phyloP scores from a whole-genome alignment of 2,888 invertebrate genomes.

The Euproctis similis region DNA sequence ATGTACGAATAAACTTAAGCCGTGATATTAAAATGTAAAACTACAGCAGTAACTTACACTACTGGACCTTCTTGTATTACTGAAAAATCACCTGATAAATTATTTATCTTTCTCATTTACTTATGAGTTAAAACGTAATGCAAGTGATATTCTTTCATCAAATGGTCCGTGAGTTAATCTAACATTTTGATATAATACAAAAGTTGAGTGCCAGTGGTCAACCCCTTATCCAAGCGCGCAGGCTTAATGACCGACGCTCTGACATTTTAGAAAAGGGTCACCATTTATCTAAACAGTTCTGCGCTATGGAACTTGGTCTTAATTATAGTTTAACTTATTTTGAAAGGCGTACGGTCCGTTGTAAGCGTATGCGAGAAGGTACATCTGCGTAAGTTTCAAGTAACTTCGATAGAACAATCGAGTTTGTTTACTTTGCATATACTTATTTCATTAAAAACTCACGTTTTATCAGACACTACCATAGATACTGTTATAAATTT shows the following conservation, averaged over 20 bases:
- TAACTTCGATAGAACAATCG: too few species aligned
- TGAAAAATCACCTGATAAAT: conserved; percentile 2
- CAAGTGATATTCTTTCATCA: conserved; percentile 18
- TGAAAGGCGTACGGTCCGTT: too few species aligned
- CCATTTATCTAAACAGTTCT: conserved; percentile 63
- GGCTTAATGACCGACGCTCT: conserved; percentile 54
- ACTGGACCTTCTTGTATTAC: conserved; percentile 4
- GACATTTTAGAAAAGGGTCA: conserved; percentile 71
- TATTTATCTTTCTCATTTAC: conserved; percentile 4
- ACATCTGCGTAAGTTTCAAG: too few species aligned
- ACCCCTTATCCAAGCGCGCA: conserved; percentile 54
- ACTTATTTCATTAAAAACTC: too few species aligned
- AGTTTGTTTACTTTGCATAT: too few species aligned
- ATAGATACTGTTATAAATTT: too few species aligned
- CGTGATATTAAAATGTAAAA: too few species aligned
- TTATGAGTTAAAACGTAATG: conserved; percentile 18
- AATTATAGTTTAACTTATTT: conserved; percentile 72
- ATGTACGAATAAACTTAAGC: too few species aligned
- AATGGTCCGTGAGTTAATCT: conserved; percentile 30
- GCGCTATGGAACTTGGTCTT: conserved; percentile 32
- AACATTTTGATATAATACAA: conserved; percentile 45
- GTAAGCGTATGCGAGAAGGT: too few species aligned
- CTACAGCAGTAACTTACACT: too few species aligned
- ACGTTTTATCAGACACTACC: too few species aligned
- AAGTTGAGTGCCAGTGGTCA: conserved; percentile 34